Conservation (phyloP, 2,888 invertebrate species). For the Drosophila helvetica region DNA sequence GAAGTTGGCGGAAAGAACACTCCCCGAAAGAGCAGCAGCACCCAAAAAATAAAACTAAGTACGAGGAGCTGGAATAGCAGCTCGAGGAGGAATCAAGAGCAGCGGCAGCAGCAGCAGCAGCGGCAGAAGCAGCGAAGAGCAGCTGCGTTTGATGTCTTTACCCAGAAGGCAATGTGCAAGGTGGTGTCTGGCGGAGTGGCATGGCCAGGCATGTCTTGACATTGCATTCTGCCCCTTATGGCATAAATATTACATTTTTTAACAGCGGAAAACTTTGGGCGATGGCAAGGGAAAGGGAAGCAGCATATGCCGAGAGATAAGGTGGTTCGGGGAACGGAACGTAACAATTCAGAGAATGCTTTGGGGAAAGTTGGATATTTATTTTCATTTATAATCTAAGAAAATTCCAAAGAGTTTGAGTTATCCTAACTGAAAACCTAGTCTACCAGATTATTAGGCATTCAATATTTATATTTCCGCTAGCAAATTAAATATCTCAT, state of each 20-base stretch:
- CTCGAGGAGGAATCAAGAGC: neutral
- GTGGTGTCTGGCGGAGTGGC: constrained; percentile 4
- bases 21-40: constrained; percentile 1
- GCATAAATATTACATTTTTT: constrained; percentile 25
- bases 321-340: too few species aligned
- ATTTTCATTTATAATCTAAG: too few species aligned
- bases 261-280: neutral
- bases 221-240: constrained; percentile 44
- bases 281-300: neutral
- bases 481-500: too few species aligned
- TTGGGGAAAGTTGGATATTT: too few species aligned
- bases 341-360: too few species aligned
- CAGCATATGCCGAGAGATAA: neutral
- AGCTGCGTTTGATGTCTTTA: constrained; percentile 65
- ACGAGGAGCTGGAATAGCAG: constrained; percentile 16
- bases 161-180: constrained; percentile 13
- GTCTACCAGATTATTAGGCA: too few species aligned
- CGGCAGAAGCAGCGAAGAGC: constrained; percentile 23
- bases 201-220: constrained; percentile 14
- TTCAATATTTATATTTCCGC: too few species aligned
- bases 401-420: too few species aligned
- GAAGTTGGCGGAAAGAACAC: constrained; percentile 22
- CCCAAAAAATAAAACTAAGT: constrained; percentile 32
- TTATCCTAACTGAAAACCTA: too few species aligned
- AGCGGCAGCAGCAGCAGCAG: constrained; percentile 18